phyloP scores from a whole-genome alignment of 2,888 invertebrate species.

The Clanis bilineata region DNA sequence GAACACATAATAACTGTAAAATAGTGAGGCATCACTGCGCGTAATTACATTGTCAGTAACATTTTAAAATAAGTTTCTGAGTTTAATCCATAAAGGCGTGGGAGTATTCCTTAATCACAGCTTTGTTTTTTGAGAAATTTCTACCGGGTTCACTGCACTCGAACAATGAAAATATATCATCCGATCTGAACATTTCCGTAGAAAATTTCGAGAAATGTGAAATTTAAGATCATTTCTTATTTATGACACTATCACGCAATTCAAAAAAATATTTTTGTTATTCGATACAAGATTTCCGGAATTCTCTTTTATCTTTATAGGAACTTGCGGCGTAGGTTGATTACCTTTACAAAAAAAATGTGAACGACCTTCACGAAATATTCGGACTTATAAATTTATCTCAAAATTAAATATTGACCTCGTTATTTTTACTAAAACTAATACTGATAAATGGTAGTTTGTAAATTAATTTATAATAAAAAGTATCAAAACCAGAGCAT shows the following conservation, averaged over 20 bases:
- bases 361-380: neutral
- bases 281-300: neutral
- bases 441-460: neutral
- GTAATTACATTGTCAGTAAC: neutral
- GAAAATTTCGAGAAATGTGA: neutral
- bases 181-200: neutral
- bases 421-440: neutral
- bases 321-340: neutral
- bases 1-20: too few species aligned
- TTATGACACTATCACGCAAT: neutral
- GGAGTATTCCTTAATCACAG: neutral
- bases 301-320: neutral
- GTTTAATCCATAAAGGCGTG: neutral
- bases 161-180: neutral
- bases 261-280: neutral
- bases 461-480: too few species aligned
- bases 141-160: neutral
- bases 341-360: neutral
- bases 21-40: too few species aligned
- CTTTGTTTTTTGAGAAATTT: neutral
- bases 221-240: neutral
- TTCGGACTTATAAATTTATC: neutral
- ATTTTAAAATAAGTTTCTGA: neutral
- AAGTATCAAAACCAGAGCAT: too few species aligned
- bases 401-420: neutral